phyloP scores from a whole-genome alignment of 2,797 vertebrate species.

The Enteromius paludinosus region DNA sequence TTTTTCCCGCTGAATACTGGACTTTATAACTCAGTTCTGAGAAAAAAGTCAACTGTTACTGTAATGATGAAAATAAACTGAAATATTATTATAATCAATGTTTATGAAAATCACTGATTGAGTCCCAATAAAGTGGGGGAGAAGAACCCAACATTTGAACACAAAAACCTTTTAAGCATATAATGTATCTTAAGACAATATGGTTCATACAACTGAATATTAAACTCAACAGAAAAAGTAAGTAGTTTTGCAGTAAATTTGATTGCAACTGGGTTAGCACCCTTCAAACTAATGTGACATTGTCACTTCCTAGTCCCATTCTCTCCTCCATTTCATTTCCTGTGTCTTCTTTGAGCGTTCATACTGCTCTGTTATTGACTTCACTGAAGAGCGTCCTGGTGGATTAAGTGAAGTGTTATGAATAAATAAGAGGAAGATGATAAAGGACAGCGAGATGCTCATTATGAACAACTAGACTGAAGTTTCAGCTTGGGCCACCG shows the following conservation, averaged over 20 bases:
- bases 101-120: too few relatives aligned
- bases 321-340: background rate
- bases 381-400: constrained; percentile 19
- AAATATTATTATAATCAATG: too few relatives aligned
- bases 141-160: background rate
- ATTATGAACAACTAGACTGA: constrained; percentile 7
- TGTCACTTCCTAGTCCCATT: background rate
- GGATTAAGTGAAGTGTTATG: constrained; percentile 29
- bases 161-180: background rate
- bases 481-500: background rate
- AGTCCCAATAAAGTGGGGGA: background rate
- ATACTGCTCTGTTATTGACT: background rate
- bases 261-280: background rate
- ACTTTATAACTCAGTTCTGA: too few relatives aligned
- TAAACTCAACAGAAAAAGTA: background rate
- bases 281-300: background rate
- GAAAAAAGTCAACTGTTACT: too few relatives aligned
- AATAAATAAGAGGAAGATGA: constrained; percentile 29
- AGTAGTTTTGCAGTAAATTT: background rate
- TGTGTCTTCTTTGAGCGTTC: background rate
- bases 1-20: too few relatives aligned
- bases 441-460: constrained; percentile 12
- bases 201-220: background rate
- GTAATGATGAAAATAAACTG: too few relatives aligned
- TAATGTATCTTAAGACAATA: background rate